Evolutionary conservation across 2,113 vertebrate species (phyloP), one percentile per base, ranked within the genome.

Genomic region (Cygnus buccinator): DNA sequence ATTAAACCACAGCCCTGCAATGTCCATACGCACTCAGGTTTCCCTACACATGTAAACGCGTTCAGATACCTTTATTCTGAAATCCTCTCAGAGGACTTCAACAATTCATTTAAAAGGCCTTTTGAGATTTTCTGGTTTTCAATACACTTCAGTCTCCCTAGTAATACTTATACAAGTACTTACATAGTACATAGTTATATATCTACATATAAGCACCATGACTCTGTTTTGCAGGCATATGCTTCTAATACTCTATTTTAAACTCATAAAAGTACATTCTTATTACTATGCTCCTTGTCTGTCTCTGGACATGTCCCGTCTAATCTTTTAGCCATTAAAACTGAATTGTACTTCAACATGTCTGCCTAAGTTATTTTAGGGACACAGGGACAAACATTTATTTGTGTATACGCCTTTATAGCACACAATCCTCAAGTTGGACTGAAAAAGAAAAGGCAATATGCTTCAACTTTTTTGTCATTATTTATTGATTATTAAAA

Each of bases 61-160:
- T 65, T 71, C 44, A 77, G 21, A 57, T 20, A 44, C 41, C 48
- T 78, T 72, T 44, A 48, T 46, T 68, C n/a, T 35, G 55, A 74
- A 97, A 44, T 57, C 65, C 44, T 62, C 82, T 55, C 70, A 72
- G 54, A 96, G 10, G 37, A 52, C 55, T 76, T 22, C 78, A 72
- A n/a, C 59, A 67, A 61, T 67, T 85, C 67, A 54, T 78, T 75
- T 57, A 50, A 90, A 94, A 93, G 63, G 61, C 48, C 93, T 90
- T 39, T 63, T 1, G 18, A 89, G 85, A 89, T 89, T 86, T 90
- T 93, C 65, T 89, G 46, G 8, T 86, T 96, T 95, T 87, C 90
- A 81, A 61, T 87, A 70, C 44, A 84, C 50, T 86, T 86, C 72
- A 61, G 1, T 67, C 76, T 94, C 57, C 61, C 68, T 18, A n/a